Base-by-base conservation (phyloP, 92 coral and sea anemone genomes). In the Zoanthus solanderi region DNA sequence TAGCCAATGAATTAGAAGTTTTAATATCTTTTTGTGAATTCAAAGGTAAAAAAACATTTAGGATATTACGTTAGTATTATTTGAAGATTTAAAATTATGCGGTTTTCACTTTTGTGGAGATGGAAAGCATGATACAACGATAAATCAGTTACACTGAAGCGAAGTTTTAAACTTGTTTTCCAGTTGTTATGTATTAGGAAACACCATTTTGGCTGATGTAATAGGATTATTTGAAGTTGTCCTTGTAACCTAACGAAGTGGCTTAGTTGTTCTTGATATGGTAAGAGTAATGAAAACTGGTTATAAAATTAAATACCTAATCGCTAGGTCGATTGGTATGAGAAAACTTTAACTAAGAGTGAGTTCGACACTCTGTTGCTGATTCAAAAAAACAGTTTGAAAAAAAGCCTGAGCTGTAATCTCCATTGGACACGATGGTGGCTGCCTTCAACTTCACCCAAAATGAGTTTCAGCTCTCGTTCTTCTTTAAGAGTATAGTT, bases 1-100 rank as follows among this genome's bases (percentile, higher is more conserved):
- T 67, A 67, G 72, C 72, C 72, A 67, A 67, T 67, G 72, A 67
- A 67, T 67, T 15, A 67, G 72, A 67, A 67, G 72, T 67, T 67
- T 67, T 67, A 67, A 67, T 67, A 67, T 67, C 72, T 28, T 67
- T 67, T 67, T 67, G 72, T 67, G 18, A 67, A 67, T 67, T 67
- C 72, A 31, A 67, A 67, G 18, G 29, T 67, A 31, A 67, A 67
- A 67, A 67, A 67, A 28, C 18, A 67, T 67, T 67, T 67, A 2
- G 72, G 18, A 67, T 67, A 67, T 67, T 5, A 31, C 72, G 72
- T 67, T 67, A 31, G 72, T 67, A 15, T 67, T 67, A 31, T 67
- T 67, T 67, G 72, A 10, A 67, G 72, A 67, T 2, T 67, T 28
- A 67, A 67, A 67, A 67, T 31, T 65, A n/a, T 67, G 72, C 72